Base-by-base conservation (phyloP, 1,140 invertebrate genomes). In the Himalopsyche phryganea region DNA sequence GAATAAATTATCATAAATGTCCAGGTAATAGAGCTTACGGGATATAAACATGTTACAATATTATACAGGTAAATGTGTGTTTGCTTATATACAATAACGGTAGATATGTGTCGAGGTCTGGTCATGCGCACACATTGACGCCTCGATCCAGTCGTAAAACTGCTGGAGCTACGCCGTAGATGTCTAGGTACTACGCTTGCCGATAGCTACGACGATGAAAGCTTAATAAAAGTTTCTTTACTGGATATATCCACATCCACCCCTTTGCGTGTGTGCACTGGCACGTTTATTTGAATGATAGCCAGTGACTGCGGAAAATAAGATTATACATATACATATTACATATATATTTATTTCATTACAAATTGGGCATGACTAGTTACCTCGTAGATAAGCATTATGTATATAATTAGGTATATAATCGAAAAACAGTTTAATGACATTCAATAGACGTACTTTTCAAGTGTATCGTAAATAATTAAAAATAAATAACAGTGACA, bases 211-310 rank as follows among this genome's bases (percentile, higher is more conserved):
- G 23, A 53, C 57, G 52, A 63, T 59, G 61, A 57, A 57, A 60
- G 52, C 56, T 59, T 56, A 63, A 63, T 63, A 63, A 63, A 63
- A 63, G 46, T 59, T 59, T 60, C 61, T 41, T 56, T 45, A 50
- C 56, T 55, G 35, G 40, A 33, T 50, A 50, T 33, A 17, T 48
- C 9, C 17, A 17, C 11, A 40, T 40, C 38, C n/a, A 46, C 20
- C 17, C 23, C 15, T 40, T 13, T 54, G 51, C 41, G 46, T 54
- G 46, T 46, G 46, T 46, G 51, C 32, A 28, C 33, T 48, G 18
- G 42, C 19, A 48, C 38, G 47, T 55, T 60, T 60, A 57, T 61
- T 52, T 49, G 40, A 52, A 50, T 52, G 46, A 14, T 6, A 23
- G 11, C n/a, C 53, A 57, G 60, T 54, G 60, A 44, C 49, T 52